phyloP scores from a whole-genome alignment of 2,888 invertebrate species.

The Ashinkailepas kermadecensis region DNA sequence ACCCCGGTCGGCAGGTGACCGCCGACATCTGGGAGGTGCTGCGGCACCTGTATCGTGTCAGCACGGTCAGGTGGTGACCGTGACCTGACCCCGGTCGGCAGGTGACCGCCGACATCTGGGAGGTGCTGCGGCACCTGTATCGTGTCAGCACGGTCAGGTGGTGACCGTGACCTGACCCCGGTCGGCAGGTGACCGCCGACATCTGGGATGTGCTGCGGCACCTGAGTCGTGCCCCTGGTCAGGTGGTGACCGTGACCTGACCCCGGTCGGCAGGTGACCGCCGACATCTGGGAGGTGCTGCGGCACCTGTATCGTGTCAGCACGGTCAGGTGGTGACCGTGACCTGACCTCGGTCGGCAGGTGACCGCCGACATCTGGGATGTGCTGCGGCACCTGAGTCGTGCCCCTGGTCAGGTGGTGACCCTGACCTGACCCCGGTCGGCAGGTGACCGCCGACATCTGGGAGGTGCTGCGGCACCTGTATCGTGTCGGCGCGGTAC shows the following conservation, averaged over 20 bases:
- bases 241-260: too few species aligned
- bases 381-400: too few species aligned
- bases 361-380: too few species aligned
- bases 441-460: not conserved
- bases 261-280: too few species aligned
- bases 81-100: not conserved
- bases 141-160: not conserved
- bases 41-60: not conserved
- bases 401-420: too few species aligned
- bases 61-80: not conserved
- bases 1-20: not conserved
- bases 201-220: not conserved
- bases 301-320: too few species aligned
- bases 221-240: not conserved
- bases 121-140: not conserved
- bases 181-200: not conserved
- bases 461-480: conserved; percentile 1
- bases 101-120: not conserved
- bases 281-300: too few species aligned
- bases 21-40: not conserved
- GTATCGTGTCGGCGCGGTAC: not conserved
- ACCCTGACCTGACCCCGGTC: too few species aligned
- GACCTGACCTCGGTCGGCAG: too few species aligned
- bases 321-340: too few species aligned
- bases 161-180: too few species aligned